phyloP scores from a whole-genome alignment of 2,888 invertebrate species.

The Nineta flava region DNA sequence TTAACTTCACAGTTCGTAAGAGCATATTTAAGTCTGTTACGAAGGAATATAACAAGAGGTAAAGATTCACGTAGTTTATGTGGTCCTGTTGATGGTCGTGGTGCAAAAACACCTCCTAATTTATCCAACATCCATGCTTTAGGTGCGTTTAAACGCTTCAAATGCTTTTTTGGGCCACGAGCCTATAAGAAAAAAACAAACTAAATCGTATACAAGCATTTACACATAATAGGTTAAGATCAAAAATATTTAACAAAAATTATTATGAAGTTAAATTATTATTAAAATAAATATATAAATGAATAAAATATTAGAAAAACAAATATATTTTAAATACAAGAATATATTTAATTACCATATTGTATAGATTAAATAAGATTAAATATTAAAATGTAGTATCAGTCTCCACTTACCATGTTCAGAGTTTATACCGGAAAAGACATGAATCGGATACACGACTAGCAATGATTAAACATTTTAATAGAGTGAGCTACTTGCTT shows the following conservation, averaged over 20 bases:
- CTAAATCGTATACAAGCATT: background rate
- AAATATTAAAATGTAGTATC: conserved; percentile 16
- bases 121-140: conserved; percentile 99
- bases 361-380: conserved; percentile 11
- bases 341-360: background rate
- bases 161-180: conserved; percentile 97
- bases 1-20: conserved; percentile 91
- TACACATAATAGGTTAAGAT: background rate
- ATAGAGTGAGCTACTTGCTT: background rate
- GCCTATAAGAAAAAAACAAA: conserved; percentile 41
- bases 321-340: background rate
- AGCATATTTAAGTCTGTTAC: conserved; percentile 96
- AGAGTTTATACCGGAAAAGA: conserved; percentile 18
- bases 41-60: conserved; percentile 89
- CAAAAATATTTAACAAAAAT: background rate
- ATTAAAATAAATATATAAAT: background rate
- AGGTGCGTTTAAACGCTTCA: conserved; percentile 97
- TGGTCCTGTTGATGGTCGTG: conserved; percentile 92
- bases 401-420: conserved; percentile 28
- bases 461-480: background rate
- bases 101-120: conserved; percentile 93
- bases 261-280: background rate
- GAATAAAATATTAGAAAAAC: background rate
- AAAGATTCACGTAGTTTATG: conserved; percentile 96
- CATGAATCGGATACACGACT: background rate